These are phyloP conservation scores for Tetrao urogallus DNA, from an alignment of 2,113 vertebrate genomes.

Conservation along the genomic window DNA sequence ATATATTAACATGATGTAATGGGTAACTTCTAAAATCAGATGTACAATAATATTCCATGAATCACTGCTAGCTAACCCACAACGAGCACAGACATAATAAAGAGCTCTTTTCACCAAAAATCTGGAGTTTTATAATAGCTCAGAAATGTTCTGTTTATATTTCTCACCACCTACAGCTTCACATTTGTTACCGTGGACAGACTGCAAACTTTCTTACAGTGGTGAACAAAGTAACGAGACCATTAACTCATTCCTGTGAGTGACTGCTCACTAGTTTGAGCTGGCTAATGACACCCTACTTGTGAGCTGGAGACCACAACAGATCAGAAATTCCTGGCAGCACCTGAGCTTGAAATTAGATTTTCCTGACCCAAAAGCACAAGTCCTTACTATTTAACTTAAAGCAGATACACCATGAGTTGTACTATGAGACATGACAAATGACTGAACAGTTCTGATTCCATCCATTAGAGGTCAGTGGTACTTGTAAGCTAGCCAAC, in stretches of 20 bases:
- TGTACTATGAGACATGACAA: constrained; percentile 53
- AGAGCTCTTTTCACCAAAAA: constrained; percentile 54
- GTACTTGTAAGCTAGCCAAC: constrained; percentile 66
- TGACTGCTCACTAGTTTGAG: background rate
- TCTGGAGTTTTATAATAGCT: constrained; percentile 59
- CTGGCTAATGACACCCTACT: background rate
- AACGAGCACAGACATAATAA: constrained; percentile 64
- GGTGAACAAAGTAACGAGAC: background rate
- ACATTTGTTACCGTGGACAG: constrained; percentile 25
- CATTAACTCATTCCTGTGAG: constrained; percentile 2
- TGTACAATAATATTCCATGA: constrained; percentile 76
- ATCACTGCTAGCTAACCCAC: constrained; percentile 70
- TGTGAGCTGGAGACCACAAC: background rate
- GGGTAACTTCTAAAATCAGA: constrained; percentile 72
- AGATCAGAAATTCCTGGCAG: constrained; percentile 56
- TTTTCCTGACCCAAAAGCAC: constrained; percentile 36
- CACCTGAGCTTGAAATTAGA: constrained; percentile 23
- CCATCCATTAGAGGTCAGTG: constrained; percentile 69
- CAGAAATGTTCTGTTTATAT: constrained; percentile 41
- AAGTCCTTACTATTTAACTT: constrained; percentile 1
- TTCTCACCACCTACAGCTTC: constrained; percentile 59
- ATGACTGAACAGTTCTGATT: constrained; percentile 55
- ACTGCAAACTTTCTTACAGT: background rate
- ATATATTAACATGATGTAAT: constrained; percentile 80
- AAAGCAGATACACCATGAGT: background rate